phyloP scores from a whole-genome alignment of 2,113 vertebrate species.

The Ictalurus punctatus region DNA sequence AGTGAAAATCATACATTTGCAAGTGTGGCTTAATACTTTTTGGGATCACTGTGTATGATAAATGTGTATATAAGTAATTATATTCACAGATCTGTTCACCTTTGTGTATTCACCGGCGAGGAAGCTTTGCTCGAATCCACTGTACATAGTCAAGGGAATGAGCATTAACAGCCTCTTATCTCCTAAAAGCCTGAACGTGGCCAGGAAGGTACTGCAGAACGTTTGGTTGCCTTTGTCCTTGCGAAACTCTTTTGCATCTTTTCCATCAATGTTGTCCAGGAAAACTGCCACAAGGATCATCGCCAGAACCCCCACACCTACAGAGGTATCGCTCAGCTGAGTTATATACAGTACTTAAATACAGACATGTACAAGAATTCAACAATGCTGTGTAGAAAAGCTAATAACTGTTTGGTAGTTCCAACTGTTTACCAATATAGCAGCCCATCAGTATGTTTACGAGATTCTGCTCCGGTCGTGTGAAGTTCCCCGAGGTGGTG shows the following conservation, averaged over 20 bases:
- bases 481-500: conserved; percentile 55
- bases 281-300: conserved; percentile 80
- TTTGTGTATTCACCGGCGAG: conserved; percentile 91
- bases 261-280: conserved; percentile 79
- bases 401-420: not conserved
- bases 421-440: conserved; percentile 81
- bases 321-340: conserved; percentile 10
- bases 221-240: conserved; percentile 61
- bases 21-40: not conserved
- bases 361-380: not conserved
- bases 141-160: conserved; percentile 89
- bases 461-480: conserved; percentile 67
- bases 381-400: not conserved
- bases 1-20: not conserved
- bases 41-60: not conserved
- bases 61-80: not conserved
- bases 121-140: conserved; percentile 92
- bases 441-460: conserved; percentile 83
- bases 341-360: not conserved
- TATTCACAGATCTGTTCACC: conserved; percentile 65
- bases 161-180: conserved; percentile 83
- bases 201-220: conserved; percentile 78
- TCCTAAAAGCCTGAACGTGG: conserved; percentile 81
- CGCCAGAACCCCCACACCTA: conserved; percentile 86
- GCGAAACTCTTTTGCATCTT: conserved; percentile 64